Evolutionary conservation across 2,888 invertebrate genomes (phyloP), one percentile per base, ranked within the genome.

Genomic region (Margaritifera margaritifera): DNA sequence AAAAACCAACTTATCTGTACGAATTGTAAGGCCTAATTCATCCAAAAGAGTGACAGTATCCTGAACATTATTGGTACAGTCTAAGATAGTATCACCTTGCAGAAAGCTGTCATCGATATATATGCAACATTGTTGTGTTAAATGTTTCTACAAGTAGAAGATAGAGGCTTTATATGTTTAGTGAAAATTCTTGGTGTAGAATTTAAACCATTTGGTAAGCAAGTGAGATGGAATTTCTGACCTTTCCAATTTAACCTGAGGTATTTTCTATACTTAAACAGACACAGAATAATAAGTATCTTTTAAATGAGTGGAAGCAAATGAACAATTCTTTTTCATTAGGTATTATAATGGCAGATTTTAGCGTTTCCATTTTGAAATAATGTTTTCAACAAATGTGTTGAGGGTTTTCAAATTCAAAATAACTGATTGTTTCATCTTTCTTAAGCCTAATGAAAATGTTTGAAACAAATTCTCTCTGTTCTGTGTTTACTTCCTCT

Each of bases 161-260:
- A 74, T 11, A 61, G 59, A 0, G 67, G 64, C 59, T 74, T 77
- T 25, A 71, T 20, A n/a, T 74, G n/a, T 66, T 77, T 72, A n/a
- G 74, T 72, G 25, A 70, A 77, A n/a, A 67, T 62, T 18, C 71
- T 31, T 5, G 73, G 68, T 18, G 64, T 60, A 4, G 63, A 63
- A 24, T 63, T 59, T 20, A 70, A 56, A 11, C 70, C 72, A 54
- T 69, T 64, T 18, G 69, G 69, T 51, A 69, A 57, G n/a, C 55
- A 67, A 22, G 62, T 65, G 53, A 54, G 72, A 22, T 72, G 69
- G 25, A 66, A 67, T 19, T 56, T 51, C 31, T 27, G 8, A 20
- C 19, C 71, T 50, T 57, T 69, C 71, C 68, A 74, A 24, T 24
- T 25, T 24, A 74, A 74, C 31, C 60, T 50, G 22, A 70, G 52